A percentile compares a stretch with the other conserved stretches of the same genome.
These are phyloP conservation scores for Margaritifera margaritifera DNA, from an alignment of 2,888 invertebrate species.

Conservation along the genomic window DNA sequence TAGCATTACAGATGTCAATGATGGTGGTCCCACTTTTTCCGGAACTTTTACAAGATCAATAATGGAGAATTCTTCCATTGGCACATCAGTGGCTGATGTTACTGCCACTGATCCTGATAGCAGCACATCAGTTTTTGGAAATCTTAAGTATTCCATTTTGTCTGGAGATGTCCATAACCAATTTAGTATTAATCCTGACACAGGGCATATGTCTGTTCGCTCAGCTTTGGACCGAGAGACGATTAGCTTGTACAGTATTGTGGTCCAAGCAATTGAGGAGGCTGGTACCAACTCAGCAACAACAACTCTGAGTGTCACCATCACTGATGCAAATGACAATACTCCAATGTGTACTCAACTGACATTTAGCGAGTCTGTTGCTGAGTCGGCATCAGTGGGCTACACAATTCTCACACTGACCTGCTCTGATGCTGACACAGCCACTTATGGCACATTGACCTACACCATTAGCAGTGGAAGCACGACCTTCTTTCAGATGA, in stretches of 20 bases:
- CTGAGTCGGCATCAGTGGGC: constrained; percentile 31
- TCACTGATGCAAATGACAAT: constrained; percentile 42
- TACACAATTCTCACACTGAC: constrained; percentile 28
- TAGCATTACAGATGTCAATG: constrained; percentile 48
- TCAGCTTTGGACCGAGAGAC: constrained; percentile 57
- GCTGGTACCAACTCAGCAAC: constrained; percentile 37
- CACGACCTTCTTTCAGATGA: constrained; percentile 41
- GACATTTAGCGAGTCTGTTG: constrained; percentile 34
- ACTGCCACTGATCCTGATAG: constrained; percentile 51
- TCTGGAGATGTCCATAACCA: constrained; percentile 41
- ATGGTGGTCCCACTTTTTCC: constrained; percentile 46
- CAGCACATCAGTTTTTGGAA: constrained; percentile 35
- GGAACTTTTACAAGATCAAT: constrained; percentile 27
- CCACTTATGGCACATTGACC: constrained; percentile 27
- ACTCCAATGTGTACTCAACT: constrained; percentile 40
- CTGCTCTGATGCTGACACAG: constrained; percentile 48
- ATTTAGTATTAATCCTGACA: constrained; percentile 46
- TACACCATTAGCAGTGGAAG: constrained; percentile 41
- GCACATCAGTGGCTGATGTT: constrained; percentile 37
- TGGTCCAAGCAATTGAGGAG: constrained; percentile 40
- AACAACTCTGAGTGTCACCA: constrained; percentile 30
- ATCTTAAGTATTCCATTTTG: constrained; percentile 43
- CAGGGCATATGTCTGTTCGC: constrained; percentile 44
- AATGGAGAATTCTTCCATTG: constrained; percentile 27
- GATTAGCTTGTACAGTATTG: constrained; percentile 39